Evolutionary conservation across 2,113 vertebrate genomes (phyloP).

Genomic region (Sphyrna mokarran): DNA sequence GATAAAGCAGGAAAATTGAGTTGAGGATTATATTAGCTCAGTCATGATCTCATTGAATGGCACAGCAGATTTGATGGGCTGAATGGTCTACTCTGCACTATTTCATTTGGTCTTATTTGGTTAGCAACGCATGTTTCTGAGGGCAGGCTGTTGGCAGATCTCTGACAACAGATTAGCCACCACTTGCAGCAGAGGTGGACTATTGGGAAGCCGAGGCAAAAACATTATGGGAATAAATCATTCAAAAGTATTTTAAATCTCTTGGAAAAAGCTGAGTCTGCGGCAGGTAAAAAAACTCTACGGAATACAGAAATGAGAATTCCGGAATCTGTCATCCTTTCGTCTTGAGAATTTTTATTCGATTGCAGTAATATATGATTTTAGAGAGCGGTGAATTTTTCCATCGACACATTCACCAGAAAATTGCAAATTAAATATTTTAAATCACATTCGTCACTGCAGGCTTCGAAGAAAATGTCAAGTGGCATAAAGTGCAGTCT

Average conservation of each 20-base stretch:
- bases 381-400: not conserved
- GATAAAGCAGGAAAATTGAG: no score
- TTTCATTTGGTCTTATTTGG: not conserved
- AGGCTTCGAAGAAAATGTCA: not conserved
- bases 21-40: no score
- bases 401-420: constrained; percentile 1
- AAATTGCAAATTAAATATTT: constrained; percentile 24
- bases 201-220: not conserved
- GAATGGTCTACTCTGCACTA: no score
- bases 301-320: not conserved
- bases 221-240: not conserved
- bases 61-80: no score
- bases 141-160: not conserved
- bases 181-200: not conserved
- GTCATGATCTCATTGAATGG: no score
- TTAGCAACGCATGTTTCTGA: not conserved
- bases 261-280: constrained; percentile 8
- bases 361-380: constrained; percentile 15
- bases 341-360: constrained; percentile 16
- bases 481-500: not conserved
- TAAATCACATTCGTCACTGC: constrained; percentile 18
- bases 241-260: not conserved
- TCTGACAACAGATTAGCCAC: not conserved
- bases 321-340: not conserved
- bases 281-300: not conserved